Percentiles rank a stretch among this genome's conserved stretches.
These are phyloP conservation scores for Probaryconus sp. DNA, from an alignment of 1,140 invertebrate species.

Conservation along the genomic window DNA sequence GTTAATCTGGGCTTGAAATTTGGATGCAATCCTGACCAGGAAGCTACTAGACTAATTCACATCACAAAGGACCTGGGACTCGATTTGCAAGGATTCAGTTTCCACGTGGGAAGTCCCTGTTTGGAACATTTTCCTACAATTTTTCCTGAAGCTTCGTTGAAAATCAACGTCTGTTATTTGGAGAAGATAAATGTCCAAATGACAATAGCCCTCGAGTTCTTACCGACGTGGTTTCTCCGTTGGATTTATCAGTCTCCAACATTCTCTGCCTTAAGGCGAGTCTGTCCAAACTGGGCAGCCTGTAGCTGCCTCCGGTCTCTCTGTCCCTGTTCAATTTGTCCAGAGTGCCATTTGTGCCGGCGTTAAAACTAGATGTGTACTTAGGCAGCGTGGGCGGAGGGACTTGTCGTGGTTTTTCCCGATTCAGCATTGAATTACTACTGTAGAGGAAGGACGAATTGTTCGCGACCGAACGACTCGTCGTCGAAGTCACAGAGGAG, in stretches of 20 bases:
- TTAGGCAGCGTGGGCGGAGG: constrained; percentile 84
- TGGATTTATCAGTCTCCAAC: constrained; percentile 79
- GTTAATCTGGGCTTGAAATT: constrained; percentile 95
- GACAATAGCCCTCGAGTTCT: constrained; percentile 52
- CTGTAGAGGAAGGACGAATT: constrained; percentile 78
- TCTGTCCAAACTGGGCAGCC: constrained; percentile 84
- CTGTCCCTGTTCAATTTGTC: constrained; percentile 78
- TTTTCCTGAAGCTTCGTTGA: no score
- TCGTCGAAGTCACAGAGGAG: constrained; percentile 55
- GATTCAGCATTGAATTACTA: constrained; percentile 73
- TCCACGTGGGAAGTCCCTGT: constrained; percentile 92
- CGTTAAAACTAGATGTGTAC: constrained; percentile 81
- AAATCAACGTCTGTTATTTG: no score
- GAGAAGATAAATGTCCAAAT: no score
- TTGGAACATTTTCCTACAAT: constrained; percentile 83
- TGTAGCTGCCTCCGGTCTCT: constrained; percentile 81
- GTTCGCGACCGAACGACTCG: constrained; percentile 59
- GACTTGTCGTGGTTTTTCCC: constrained; percentile 77
- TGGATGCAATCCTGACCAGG: constrained; percentile 89
- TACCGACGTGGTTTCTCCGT: constrained; percentile 75
- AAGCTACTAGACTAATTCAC: constrained; percentile 87
- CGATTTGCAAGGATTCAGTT: constrained; percentile 90
- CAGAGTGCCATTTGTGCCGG: constrained; percentile 77
- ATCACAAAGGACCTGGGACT: constrained; percentile 85
- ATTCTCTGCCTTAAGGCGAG: constrained; percentile 84